Base-by-base conservation (phyloP, 64 coral and sea anemone genomes). In the Stichodactyla helianthus region DNA sequence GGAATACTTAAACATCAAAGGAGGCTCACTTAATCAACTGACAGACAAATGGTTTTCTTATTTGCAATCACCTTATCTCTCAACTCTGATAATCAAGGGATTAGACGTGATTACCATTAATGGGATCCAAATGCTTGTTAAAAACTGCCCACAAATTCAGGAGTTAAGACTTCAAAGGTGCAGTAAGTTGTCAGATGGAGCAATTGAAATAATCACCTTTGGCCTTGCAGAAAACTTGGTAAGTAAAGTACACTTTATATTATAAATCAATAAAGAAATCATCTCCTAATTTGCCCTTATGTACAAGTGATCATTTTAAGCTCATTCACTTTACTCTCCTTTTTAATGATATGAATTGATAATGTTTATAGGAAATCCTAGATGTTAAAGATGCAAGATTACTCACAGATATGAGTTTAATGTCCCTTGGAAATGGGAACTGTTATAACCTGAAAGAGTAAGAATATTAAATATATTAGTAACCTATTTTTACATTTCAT, bases 391-490 rank as follows among this genome's bases (percentile, higher is more conserved):
- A 84, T 5, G 79, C 88, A 14, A 86, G 79, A 60, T 79, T 92
- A 27, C 31, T 95, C 59, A 95, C 94, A 26, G 94, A 95, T 84
- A 35, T 92, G 19, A 89, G 87, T 51, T 18, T 92, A 25, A 18
- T 83, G 18, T 79, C 94, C 55, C 35, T 95, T 77, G 94, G 94
- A 19, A 88, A 84, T 51, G 93, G 93, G 50, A 85, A 28, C 51
- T 95, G 94, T 64, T 85, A 88, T 70, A 89, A 93, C 31, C 84
- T 95, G 25, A 92, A 83, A 90, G 94, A 95, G 94, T 95, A 84
- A 95, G 94, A 79, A 23, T 31, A 57, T n/a, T 15, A 77, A 59
- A 15, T 76, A 18, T 31, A 0, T 82, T 10, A 18, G 13, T 6
- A 19, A 65, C 5, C 25, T 20, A 52, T 84, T 56, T 60, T 53